Percentiles rank a stretch among this genome's conserved stretches.
Conservation (phyloP, 2,888 invertebrate species). For the Parochlus steinenii region DNA sequence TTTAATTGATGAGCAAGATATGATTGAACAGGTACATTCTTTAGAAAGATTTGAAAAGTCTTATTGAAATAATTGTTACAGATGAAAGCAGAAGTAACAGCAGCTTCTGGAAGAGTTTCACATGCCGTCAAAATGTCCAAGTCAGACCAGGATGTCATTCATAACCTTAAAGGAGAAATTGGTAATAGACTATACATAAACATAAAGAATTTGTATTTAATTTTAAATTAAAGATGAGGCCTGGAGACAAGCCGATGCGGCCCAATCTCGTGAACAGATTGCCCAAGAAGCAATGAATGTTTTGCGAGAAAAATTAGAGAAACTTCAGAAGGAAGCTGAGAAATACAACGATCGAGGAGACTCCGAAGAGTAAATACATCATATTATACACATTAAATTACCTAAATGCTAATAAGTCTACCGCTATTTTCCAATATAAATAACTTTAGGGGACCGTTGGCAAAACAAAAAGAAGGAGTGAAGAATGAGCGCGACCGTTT, state of each 20-base stretch:
- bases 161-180: conserved; percentile 24
- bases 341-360: conserved; percentile 20
- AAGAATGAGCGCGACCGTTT: conserved; percentile 21
- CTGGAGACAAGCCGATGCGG: conserved; percentile 29
- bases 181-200: conserved; percentile 20
- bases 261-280: conserved; percentile 26
- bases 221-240: conserved; percentile 24
- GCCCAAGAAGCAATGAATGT: conserved; percentile 25
- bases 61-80: too few species aligned
- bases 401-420: background rate
- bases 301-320: conserved; percentile 23
- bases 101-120: conserved; percentile 19
- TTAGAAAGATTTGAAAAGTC: too few species aligned
- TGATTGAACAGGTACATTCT: too few species aligned
- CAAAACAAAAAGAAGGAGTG: conserved; percentile 22
- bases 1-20: conserved; percentile 10
- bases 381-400: conserved; percentile 2
- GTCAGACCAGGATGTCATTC: conserved; percentile 26
- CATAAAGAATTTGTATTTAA: too few species aligned
- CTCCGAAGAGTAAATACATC: conserved; percentile 17
- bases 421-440: background rate
- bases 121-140: conserved; percentile 20
- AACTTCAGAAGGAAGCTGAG: conserved; percentile 22
- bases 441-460: conserved; percentile 9
- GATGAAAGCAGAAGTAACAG: conserved; percentile 20